Percentiles rank a stretch among this genome's conserved stretches.
phyloP scores from a whole-genome alignment of 2,888 invertebrate species.

The Rhorus exstirpatorius region DNA sequence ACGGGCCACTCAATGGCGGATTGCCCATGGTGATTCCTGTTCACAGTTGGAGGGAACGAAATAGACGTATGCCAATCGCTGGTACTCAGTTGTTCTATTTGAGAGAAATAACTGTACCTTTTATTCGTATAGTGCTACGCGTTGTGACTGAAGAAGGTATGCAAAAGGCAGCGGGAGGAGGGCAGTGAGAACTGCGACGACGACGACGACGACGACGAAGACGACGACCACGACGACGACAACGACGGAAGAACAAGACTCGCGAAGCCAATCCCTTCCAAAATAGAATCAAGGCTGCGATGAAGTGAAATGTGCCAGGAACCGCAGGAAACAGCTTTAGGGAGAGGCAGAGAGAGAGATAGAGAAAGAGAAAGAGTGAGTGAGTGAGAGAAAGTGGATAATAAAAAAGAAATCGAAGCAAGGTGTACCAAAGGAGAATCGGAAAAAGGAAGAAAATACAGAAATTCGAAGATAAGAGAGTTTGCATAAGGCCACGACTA shows the following conservation, averaged over 20 bases:
- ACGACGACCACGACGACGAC: slow-evolving; percentile 26
- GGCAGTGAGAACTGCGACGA: slow-evolving; percentile 1
- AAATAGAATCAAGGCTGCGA: slow-evolving; percentile 72
- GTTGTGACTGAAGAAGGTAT: slow-evolving; percentile 42
- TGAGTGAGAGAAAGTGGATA: slow-evolving; percentile 21
- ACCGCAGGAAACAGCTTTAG: slow-evolving; percentile 29
- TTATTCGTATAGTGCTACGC: slow-evolving; percentile 1
- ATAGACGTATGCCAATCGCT: slow-evolving; percentile 23
- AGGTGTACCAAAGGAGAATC: slow-evolving; percentile 33
- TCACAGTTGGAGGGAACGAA: not conserved
- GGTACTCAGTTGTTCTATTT: not conserved
- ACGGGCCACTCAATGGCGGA: not conserved
- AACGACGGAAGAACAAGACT: slow-evolving; percentile 54
- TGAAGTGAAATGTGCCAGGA: slow-evolving; percentile 57
- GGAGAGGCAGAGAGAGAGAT: slow-evolving; percentile 24
- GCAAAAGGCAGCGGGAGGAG: slow-evolving; percentile 31
- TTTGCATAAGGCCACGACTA: slow-evolving; percentile 45
- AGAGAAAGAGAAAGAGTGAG: slow-evolving; percentile 21
- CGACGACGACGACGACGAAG: no score
- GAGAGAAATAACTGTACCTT: slow-evolving; percentile 26
- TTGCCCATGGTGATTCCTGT: not conserved
- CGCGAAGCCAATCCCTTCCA: slow-evolving; percentile 66
- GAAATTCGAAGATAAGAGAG: slow-evolving; percentile 71
- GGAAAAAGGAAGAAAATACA: slow-evolving; percentile 38
- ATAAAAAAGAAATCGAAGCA: slow-evolving; percentile 34